Conservation (phyloP, 1,140 invertebrate genomes). For the Anastrepha ludens region DNA sequence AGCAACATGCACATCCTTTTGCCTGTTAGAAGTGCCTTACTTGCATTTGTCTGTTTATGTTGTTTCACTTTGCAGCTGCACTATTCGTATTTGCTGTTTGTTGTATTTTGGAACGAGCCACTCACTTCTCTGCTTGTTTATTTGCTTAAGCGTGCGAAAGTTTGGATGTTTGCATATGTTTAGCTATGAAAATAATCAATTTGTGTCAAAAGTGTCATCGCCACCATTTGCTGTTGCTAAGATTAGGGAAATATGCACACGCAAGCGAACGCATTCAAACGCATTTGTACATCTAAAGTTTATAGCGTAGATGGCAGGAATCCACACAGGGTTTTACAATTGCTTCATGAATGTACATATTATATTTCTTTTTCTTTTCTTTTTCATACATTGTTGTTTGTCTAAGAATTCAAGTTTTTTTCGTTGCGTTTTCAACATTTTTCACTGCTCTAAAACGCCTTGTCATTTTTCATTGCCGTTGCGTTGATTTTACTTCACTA, state of each 20-base stretch:
- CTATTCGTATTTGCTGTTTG: constrained; percentile 8
- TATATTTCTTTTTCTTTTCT: too few species aligned
- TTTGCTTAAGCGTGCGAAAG: constrained; percentile 29
- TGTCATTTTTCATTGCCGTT: not conserved
- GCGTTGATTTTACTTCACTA: not conserved
- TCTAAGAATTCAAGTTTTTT: not conserved
- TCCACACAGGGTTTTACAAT: too few species aligned
- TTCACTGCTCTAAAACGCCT: not conserved
- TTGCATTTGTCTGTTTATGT: constrained; percentile 3
- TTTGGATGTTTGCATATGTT: constrained; percentile 43
- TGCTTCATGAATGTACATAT: too few species aligned
- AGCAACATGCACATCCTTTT: not conserved
- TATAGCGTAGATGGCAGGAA: too few species aligned
- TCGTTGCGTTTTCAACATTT: not conserved
- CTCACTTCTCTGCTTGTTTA: not conserved
- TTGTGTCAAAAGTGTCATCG: constrained; percentile 48
- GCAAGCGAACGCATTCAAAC: not conserved
- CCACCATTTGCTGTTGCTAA: not conserved
- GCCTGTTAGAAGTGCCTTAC: not conserved
- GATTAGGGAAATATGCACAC: not conserved
- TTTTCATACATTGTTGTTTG: too few species aligned
- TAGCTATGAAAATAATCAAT: constrained; percentile 54
- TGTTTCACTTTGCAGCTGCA: not conserved
- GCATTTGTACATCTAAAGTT: too few species aligned
- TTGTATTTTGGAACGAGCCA: not conserved